A percentile compares a stretch with the other conserved stretches of the same genome.
Conservation (phyloP, 2,888 invertebrate species). For the Lasius platythorax region DNA sequence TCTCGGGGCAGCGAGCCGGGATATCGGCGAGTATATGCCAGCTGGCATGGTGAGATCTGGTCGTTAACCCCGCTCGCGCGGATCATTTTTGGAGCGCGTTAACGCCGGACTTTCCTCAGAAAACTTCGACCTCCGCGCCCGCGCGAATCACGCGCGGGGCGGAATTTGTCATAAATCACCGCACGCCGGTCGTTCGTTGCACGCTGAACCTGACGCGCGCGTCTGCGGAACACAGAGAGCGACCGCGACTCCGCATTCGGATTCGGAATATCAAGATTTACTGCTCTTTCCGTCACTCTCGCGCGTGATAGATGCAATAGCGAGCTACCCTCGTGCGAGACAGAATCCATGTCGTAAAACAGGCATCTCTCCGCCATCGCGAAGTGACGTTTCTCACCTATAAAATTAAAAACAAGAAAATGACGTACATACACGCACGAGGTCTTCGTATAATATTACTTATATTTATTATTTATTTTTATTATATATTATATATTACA, state of each 20-base stretch:
- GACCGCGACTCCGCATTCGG: not conserved
- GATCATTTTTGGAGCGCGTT: slow-evolving; percentile 74
- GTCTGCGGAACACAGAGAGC: not conserved
- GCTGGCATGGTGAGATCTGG: slow-evolving; percentile 71
- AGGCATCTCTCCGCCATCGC: not conserved
- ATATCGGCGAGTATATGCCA: slow-evolving; percentile 71
- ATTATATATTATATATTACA: not conserved
- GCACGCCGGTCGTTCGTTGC: slow-evolving; percentile 3
- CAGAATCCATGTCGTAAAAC: not conserved
- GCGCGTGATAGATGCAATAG: slow-evolving; percentile 20
- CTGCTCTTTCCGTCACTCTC: not conserved
- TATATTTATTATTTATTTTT: too few species aligned
- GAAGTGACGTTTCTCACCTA: not conserved
- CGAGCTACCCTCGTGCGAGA: slow-evolving; percentile 8
- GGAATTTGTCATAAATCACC: slow-evolving; percentile 61
- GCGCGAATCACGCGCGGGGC: slow-evolving; percentile 20
- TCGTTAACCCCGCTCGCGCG: slow-evolving; percentile 72
- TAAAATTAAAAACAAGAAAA: not conserved
- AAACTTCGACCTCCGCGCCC: slow-evolving; percentile 25
- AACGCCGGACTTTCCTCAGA: slow-evolving; percentile 55
- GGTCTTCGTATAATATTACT: too few species aligned
- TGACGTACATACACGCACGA: not conserved
- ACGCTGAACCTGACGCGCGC: not conserved
- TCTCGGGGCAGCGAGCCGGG: slow-evolving; percentile 65
- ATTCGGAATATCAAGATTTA: slow-evolving; percentile 47